phyloP scores from a whole-genome alignment of 2,797 vertebrate genomes.

The Artibeus lituratus region DNA sequence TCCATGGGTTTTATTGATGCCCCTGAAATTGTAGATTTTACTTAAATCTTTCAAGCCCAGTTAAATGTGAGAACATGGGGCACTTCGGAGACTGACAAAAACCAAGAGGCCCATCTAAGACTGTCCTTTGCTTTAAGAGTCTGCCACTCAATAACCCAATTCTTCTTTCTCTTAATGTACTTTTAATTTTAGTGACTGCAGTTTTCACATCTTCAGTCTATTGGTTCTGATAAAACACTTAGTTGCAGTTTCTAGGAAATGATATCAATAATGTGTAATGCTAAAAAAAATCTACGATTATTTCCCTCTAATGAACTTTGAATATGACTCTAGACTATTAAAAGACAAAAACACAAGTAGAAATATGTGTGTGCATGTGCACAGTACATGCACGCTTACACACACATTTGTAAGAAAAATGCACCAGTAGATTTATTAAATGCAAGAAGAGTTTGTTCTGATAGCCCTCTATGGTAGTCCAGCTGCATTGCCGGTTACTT shows the following conservation, averaged over 20 bases:
- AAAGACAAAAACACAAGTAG: slow-evolving; percentile 23
- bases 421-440: slow-evolving; percentile 41
- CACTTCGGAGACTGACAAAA: slow-evolving; percentile 35
- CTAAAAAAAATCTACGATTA: slow-evolving; percentile 42
- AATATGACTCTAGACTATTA: slow-evolving; percentile 22
- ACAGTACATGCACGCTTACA: neutral
- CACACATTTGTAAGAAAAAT: neutral
- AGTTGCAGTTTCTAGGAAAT: slow-evolving; percentile 35
- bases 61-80: slow-evolving; percentile 47
- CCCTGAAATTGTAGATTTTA: slow-evolving; percentile 12
- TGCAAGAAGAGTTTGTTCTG: slow-evolving; percentile 23
- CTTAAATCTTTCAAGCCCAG: slow-evolving; percentile 58
- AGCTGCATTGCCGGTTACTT: neutral
- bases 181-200: slow-evolving; percentile 53
- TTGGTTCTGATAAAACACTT: slow-evolving; percentile 39
- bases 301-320: slow-evolving; percentile 57
- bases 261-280: slow-evolving; percentile 12
- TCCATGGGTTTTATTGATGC: slow-evolving; percentile 45
- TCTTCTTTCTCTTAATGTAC: slow-evolving; percentile 1
- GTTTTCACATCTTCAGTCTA: neutral
- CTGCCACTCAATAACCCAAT: neutral
- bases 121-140: neutral
- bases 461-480: neutral
- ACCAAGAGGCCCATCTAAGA: neutral
- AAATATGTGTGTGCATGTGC: neutral